Percentiles rank a stretch among this genome's conserved stretches.
Conservation (phyloP, 2,113 vertebrate genomes). For the Notechis scutatus region DNA sequence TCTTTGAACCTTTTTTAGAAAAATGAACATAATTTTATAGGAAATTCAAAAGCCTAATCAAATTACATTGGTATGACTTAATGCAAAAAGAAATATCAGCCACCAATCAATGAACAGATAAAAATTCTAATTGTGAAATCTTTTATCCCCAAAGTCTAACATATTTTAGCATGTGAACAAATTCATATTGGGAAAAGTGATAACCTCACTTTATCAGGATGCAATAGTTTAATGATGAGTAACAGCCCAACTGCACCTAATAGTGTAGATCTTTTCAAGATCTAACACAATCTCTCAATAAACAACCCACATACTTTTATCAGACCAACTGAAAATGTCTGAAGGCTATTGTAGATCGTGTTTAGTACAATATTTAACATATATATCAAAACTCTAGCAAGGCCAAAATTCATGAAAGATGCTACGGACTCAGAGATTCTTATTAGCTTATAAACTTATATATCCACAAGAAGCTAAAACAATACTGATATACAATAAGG, state of each 20-base stretch:
- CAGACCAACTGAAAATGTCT: background rate
- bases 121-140: no score
- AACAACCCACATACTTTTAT: background rate
- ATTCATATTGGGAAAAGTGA: background rate
- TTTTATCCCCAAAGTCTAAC: background rate
- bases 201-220: background rate
- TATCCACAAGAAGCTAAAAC: constrained; percentile 8
- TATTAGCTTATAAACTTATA: background rate
- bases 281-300: background rate
- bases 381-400: background rate
- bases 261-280: background rate
- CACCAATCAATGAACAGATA: no score
- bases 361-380: background rate
- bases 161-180: background rate
- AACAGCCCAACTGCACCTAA: background rate
- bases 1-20: no score
- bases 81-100: no score
- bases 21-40: no score
- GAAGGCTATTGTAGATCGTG: background rate
- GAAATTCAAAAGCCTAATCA: no score
- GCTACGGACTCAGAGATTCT: background rate
- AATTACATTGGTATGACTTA: no score
- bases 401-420: background rate
- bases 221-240: background rate
- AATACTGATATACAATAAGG: background rate